phyloP scores from a whole-genome alignment of 2,113 vertebrate genomes.

The Lophura nycthemera region DNA sequence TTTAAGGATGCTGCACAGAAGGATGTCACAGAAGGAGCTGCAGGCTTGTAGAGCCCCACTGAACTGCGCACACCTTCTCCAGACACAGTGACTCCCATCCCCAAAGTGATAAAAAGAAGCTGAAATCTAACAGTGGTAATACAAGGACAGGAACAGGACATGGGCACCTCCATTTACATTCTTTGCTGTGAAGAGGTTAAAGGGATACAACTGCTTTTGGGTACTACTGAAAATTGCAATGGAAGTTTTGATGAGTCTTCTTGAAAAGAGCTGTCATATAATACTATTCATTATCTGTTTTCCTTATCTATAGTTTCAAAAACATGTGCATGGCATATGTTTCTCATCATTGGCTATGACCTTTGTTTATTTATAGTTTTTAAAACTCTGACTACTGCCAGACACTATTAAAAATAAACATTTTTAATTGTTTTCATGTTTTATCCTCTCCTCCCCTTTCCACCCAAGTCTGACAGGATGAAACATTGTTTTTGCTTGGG shows the following conservation, averaged over 20 bases:
- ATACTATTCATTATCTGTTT: slow-evolving; percentile 24
- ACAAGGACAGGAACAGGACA: background rate
- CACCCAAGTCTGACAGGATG: slow-evolving; percentile 66
- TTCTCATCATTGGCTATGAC: slow-evolving; percentile 57
- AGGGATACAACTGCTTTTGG: background rate
- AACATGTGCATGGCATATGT: slow-evolving; percentile 56
- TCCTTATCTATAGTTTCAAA: slow-evolving; percentile 51
- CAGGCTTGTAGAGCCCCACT: background rate
- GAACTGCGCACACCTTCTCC: background rate
- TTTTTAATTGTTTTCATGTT: slow-evolving; percentile 73
- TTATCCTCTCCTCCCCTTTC: slow-evolving; percentile 55
- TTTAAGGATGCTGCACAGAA: background rate
- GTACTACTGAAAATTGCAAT: background rate
- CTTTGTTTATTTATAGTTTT: slow-evolving; percentile 72
- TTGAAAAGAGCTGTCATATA: background rate
- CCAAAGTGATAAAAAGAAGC: background rate
- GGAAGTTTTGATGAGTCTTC: background rate
- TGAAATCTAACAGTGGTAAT: background rate
- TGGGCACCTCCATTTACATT: background rate
- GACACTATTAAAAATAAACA: slow-evolving; percentile 74
- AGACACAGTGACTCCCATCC: background rate
- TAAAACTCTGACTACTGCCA: slow-evolving; percentile 68
- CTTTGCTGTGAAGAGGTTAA: background rate
- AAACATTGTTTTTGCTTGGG: slow-evolving; percentile 61
- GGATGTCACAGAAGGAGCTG: background rate